Evolutionary conservation across 2,113 vertebrate species (phyloP), one percentile per base, ranked within the genome.

Genomic region (Clarias gariepinus): DNA sequence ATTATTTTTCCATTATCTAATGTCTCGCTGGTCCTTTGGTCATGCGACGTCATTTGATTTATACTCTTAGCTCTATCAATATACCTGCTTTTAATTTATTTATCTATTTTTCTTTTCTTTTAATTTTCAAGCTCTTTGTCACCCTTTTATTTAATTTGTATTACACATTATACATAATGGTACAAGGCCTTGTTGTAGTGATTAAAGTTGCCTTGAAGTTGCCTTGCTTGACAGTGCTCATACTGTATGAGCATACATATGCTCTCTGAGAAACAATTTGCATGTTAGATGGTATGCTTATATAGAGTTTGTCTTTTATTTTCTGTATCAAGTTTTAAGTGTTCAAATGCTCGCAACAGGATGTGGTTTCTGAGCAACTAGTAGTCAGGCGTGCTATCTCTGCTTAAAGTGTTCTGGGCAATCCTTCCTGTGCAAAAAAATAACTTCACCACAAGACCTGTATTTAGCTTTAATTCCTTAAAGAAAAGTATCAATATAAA

Each of bases 301-400:
- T 84, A 52, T 60, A 85, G 3, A 81, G 47, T 55, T 69, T 68
- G 36, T 13, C 18, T 78, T 78, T 78, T 28, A 55, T 80, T 36
- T 36, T 33, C 33, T 23, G 12, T 81, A 61, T 60, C 16, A 60
- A 11, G 28, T 69, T 86, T 69, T 66, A 63, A 79, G 55, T 74
- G 83, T 88, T 74, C 52, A 86, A 53, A 60, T 66, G 69, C 83
- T 25, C 61, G 52, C 30, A 89, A 88, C 89, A 90, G 89, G 89
- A 90, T 90, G 89, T 90, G 89, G 89, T 87, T 52, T 86, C 9
- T 61, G 2, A 87, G 66, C 33, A 36, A 23, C 41, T 74, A 60
- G 60, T 74, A 68, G 78, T 85, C 12, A 52, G 68, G 83, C 82
- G 0, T 21, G 13, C n/a, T 84, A 89, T 82, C 83, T 28, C 36